Evolutionary conservation across 2,888 invertebrate genomes (phyloP), one percentile per base, ranked within the genome.

Genomic region (Chromoteleia sp.): DNA sequence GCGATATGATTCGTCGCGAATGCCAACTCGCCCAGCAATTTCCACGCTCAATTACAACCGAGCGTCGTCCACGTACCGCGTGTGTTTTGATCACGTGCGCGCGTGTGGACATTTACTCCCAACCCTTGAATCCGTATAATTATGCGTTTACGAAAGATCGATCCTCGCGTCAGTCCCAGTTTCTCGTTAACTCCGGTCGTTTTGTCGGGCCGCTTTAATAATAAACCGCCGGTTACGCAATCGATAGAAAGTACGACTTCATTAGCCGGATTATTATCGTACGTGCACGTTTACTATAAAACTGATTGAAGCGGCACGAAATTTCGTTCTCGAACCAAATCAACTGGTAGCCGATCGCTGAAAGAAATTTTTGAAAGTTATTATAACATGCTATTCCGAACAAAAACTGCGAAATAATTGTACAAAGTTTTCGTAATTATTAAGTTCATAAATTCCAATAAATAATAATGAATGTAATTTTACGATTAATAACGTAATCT

Each of bases 1-100:
- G 43, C 50, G 52, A 50, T 63, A 30, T 14, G 45, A 73, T 41
- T 58, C 36, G 39, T 54, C 43, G 61, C 30, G 43, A 52, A 71
- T 39, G 65, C 43, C 43, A 79, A 61, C 50, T 68, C 17, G 81
- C 45, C 56, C 65, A 50, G 56, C 25, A 65, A 81, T 68, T 75
- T 81, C 21, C 75, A 75, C 71, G 19, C 59, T 71, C 70, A 67
- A 81, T 81, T 81, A 70, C 25, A n/a, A n/a, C 50, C 75, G 15
- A 36, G 63, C 61, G 58, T 61, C 30, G 58, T 65, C 43, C 52
- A 21, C 21, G 63, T 48, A 63, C 25, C 67, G 59, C 67, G 45
- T 52, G 56, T 65, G 58, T 67, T 67, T 54, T 61, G 43, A 36
- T 61, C 70, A 71, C 77, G 70, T 77, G 70, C 45, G 19, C 50